Evolutionary conservation across 2,113 vertebrate species (phyloP).

Genomic region (Geococcyx californianus): DNA sequence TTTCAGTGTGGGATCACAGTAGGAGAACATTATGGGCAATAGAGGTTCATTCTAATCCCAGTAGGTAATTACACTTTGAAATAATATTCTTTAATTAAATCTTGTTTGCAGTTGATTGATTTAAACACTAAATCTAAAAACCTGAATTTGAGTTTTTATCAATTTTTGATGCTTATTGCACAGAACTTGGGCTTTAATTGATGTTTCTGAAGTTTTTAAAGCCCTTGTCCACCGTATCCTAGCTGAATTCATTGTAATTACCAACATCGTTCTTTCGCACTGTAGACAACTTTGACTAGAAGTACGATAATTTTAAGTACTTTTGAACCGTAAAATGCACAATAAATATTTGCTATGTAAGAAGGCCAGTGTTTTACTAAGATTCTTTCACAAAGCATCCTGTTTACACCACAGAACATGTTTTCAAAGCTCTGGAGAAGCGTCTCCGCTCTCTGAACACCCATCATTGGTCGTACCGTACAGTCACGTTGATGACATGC

Average conservation of each 20-base stretch:
- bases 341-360: not conserved
- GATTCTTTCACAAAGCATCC: not conserved
- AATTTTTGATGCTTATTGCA: slow-evolving; percentile 88
- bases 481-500: accelerated
- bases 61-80: slow-evolving; percentile 99
- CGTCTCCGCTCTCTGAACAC: not conserved
- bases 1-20: slow-evolving; percentile 93
- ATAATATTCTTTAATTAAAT: slow-evolving; percentile 99
- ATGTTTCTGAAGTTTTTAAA: slow-evolving; percentile 86
- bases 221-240: slow-evolving; percentile 75
- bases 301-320: slow-evolving; percentile 19
- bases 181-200: slow-evolving; percentile 86
- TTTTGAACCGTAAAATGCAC: not conserved
- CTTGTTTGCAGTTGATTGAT: slow-evolving; percentile 99
- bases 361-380: not conserved
- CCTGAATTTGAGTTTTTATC: slow-evolving; percentile 86
- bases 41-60: slow-evolving; percentile 98
- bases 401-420: not conserved
- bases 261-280: slow-evolving; percentile 38
- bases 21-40: slow-evolving; percentile 91
- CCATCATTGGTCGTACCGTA: accelerated
- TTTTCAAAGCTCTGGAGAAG: not conserved
- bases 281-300: slow-evolving; percentile 32
- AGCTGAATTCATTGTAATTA: slow-evolving; percentile 80
- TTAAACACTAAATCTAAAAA: slow-evolving; percentile 94